Evolutionary conservation across 2,888 invertebrate species (phyloP), one percentile per base, ranked within the genome.

Genomic region (Steinernema carpocapsae): DNA sequence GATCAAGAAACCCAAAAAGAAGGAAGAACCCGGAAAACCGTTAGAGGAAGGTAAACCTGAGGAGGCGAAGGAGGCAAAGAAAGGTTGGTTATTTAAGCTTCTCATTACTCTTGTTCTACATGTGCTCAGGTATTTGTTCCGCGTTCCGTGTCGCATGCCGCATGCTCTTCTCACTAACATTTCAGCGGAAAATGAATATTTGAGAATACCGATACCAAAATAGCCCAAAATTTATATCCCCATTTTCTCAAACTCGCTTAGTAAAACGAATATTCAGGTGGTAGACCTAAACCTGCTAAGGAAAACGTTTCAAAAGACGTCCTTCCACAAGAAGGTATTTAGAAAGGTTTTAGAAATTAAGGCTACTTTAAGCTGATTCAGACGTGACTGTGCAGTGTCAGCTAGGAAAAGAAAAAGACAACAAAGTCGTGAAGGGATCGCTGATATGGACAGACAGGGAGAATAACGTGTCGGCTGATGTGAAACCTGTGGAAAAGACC

Each of bases 121-220:
- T 51, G 51, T 51, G 51, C 19, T 43, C 10, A 43, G 43, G 51
- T 51, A 19, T 51, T 51, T 19, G 6, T 10, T 51, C 19, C 51
- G 10, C n/a, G 12, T 10, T 51, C 51, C 10, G 51, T 51, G 51
- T 51, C n/a, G 51, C 51, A 51, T 51, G 51, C n/a, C 14, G 51
- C 51, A 51, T 51, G 51, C 51, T 19, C 51, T 51, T 51, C 51
- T 51, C 14, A 51, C 51, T 51, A 51, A 51, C 51, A 17, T 51
- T 51, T 51, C 51, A 51, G 51, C 51, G 19, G 6, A n/a, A n/a
- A n/a, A n/a, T n/a, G n/a, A 51, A 51, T 51, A 19, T 51, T 51
- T 19, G 51, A 51, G 51, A 51, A 51, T 51, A 51, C 51, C 51
- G 51, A 51, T 51, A n/a, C 19, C n/a, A 17, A 51, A 17, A 51